Evolutionary conservation across 2,113 vertebrate genomes (phyloP), one percentile per base, ranked within the genome.

Genomic region (Theristicus caerulescens): DNA sequence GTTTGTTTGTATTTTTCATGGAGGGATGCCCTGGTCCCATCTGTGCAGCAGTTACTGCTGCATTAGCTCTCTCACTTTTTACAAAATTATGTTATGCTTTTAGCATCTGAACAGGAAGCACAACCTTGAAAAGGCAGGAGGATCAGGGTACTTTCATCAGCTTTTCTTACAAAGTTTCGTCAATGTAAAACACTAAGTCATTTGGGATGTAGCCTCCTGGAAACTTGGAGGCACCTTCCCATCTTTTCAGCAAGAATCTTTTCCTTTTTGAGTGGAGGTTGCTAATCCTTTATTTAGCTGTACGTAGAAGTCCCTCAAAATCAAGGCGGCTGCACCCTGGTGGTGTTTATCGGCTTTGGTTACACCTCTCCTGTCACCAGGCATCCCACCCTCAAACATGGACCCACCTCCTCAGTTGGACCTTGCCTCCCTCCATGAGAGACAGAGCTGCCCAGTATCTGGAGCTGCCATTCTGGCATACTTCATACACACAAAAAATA

Each of bases 401-500:
- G 42, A 22, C 18, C 18, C 20, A 31, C 25, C 55, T 57, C 16
- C 10, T 52, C 54, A n/a, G 16, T 0, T n/a, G 59, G 18, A n/a
- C 11, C 40, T 29, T 51, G 31, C 18, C 16, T 72, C 21, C 21
- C 9, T 27, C 19, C 31, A 5, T 6, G 32, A 42, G n/a, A 81
- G 47, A 10, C 17, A 55, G 26, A 55, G 38, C 29, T 64, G 20
- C 79, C 86, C 24, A 2, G 26, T 26, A 8, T 17, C 40, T 2
- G 6, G 51, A 74, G n/a, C n/a, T 55, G 51, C 51, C 10, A 3
- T 42, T 70, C 29, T 36, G 32, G 13, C 2, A 2, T 46, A 12
- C 36, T 19, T 34, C 0, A 1, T 34, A 18, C 12, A 3, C 2
- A 6, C 4, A 38, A 17, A 52, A 36, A 31, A 3, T 5, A 55